Evolutionary conservation across 2,113 vertebrate genomes (phyloP), one percentile per base, ranked within the genome.

Genomic region (Forbesichthys papilliferus): DNA sequence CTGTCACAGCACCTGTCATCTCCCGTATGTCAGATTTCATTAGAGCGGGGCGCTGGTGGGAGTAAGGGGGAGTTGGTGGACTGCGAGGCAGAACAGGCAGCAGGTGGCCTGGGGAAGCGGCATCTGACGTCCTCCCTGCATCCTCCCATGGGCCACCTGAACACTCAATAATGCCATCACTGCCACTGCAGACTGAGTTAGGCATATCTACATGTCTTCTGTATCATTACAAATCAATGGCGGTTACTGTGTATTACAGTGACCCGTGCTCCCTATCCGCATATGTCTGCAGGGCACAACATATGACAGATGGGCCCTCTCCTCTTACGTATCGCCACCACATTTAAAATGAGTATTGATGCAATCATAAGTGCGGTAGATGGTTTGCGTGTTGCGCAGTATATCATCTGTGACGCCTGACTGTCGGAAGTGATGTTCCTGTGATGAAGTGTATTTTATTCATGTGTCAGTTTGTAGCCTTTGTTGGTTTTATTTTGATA

Each of bases 1-100:
- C 85, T 81, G 85, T 84, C 85, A 74, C 76, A 71, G 81, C 85
- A 85, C 83, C 87, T 90, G 89, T 91, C 90, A 92, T 87, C 86
- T 86, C 73, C 60, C 72, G 10, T 84, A 72, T 84, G 87, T 91
- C 90, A 91, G 75, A 85, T 85, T 88, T 91, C 88, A 90, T 91
- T 89, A 87, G 80, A 65, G 60, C 49, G 6, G 13, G 48, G 9
- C 12, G 16, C 54, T 9, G 16, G 9, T 53, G 51, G 51, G 36
- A 46, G 53, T 53, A 61, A 59, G 61, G n/a, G 56, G 75, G 68
- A 79, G 75, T 73, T 48, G 34, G 71, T 47, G 79, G 85, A 81
- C 73, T 76, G 46, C 69, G 69, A 60, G 69, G 73, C 75, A 78
- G 75, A 27, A 27, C 84, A 76, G 79, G 79, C 75, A 84, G 85